phyloP scores from a whole-genome alignment of 2,888 invertebrate genomes.

The Atherix ibis region DNA sequence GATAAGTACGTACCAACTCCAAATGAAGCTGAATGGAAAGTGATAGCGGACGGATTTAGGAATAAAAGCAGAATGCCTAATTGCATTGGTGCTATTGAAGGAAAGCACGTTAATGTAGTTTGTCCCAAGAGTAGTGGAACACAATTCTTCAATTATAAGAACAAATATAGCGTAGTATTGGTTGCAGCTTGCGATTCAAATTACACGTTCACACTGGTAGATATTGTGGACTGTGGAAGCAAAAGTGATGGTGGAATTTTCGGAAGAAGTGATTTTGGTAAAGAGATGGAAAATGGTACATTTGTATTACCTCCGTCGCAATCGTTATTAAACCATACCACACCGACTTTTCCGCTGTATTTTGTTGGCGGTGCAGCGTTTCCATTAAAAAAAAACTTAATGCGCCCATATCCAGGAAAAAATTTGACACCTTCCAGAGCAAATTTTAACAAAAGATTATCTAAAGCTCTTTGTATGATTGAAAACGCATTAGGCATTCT shows the following conservation, averaged over 20 bases:
- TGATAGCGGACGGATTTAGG: slow-evolving; percentile 11
- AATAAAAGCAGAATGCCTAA: slow-evolving; percentile 10
- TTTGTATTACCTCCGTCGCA: slow-evolving; percentile 9
- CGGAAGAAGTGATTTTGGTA: slow-evolving; percentile 11
- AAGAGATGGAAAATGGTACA: slow-evolving; percentile 8
- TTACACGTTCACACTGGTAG: slow-evolving; percentile 9
- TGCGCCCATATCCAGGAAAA: slow-evolving; percentile 1
- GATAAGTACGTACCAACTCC: slow-evolving; percentile 10
- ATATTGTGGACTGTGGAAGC: slow-evolving; percentile 9
- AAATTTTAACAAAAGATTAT: slow-evolving; percentile 5
- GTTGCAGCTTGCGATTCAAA: slow-evolving; percentile 5
- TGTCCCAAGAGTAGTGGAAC: slow-evolving; percentile 13
- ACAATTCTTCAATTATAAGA: slow-evolving; percentile 11
- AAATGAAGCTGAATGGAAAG: slow-evolving; percentile 11
- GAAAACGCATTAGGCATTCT: slow-evolving; percentile 5
- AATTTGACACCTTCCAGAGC: background rate
- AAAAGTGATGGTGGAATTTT: slow-evolving; percentile 1
- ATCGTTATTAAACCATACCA: background rate
- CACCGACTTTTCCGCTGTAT: slow-evolving; percentile 1
- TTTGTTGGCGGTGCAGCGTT: slow-evolving; percentile 4
- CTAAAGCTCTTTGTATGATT: slow-evolving; percentile 3
- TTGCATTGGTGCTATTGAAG: slow-evolving; percentile 14
- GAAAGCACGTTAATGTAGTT: slow-evolving; percentile 13
- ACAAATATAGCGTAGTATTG: slow-evolving; percentile 12
- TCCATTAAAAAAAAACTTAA: slow-evolving; percentile 2